phyloP scores from a whole-genome alignment of 64 coral and sea anemone species.

The Montipora foliosa region DNA sequence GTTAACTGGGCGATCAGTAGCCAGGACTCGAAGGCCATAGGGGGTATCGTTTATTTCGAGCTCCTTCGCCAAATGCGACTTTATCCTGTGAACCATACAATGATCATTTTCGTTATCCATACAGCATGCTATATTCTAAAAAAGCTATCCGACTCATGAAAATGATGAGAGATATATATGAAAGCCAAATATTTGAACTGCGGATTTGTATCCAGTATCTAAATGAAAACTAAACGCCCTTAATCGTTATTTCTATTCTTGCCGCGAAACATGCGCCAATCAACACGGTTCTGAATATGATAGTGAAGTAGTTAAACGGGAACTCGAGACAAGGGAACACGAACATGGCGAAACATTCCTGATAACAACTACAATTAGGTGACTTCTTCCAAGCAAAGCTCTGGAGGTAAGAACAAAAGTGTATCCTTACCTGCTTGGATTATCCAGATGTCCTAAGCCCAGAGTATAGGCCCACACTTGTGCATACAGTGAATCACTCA shows the following conservation, averaged over 20 bases:
- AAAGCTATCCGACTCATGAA: too few species aligned
- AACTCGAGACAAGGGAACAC: too few species aligned
- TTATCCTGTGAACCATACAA: conserved; percentile 21
- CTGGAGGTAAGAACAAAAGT: background rate
- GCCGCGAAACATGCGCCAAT: background rate
- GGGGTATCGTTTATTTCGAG: conserved; percentile 71
- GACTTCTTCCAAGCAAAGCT: background rate
- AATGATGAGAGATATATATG: too few species aligned
- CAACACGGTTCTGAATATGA: too few species aligned
- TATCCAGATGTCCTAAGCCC: conserved; percentile 62
- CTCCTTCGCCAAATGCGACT: conserved; percentile 67
- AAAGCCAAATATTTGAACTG: too few species aligned
- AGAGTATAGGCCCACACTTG: conserved; percentile 86
- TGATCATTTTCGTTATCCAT: background rate
- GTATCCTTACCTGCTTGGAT: conserved; percentile 19
- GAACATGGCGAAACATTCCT: too few species aligned
- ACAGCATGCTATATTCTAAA: background rate
- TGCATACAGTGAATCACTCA: conserved; percentile 78
- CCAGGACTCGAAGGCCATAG: conserved; percentile 76
- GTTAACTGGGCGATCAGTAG: conserved; percentile 36
- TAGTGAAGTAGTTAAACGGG: too few species aligned
- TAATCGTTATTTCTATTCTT: background rate
- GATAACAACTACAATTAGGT: background rate
- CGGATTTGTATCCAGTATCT: too few species aligned
- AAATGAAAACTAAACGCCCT: background rate